A percentile compares a stretch with the other conserved stretches of the same genome.
These are phyloP conservation scores for Hartigia nigra DNA, from an alignment of 2,888 invertebrate genomes.

Conservation along the genomic window DNA sequence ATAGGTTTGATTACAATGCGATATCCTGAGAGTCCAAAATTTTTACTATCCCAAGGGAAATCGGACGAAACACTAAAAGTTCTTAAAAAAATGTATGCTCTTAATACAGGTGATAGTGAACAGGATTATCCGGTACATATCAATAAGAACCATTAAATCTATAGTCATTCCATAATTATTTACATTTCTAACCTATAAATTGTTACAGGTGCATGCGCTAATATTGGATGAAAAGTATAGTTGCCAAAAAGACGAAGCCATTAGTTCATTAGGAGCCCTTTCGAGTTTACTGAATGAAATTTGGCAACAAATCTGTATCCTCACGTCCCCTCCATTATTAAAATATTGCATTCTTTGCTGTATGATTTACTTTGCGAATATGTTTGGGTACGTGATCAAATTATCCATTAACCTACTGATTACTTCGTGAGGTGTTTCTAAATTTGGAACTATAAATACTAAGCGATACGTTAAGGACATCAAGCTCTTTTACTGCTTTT, in stretches of 20 bases:
- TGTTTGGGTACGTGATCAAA: conserved; percentile 71
- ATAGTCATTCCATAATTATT: not conserved
- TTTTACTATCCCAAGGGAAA: conserved; percentile 73
- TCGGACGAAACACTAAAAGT: conserved; percentile 72
- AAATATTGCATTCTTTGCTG: conserved; percentile 71
- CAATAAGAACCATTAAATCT: not conserved
- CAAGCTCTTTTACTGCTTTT: conserved; percentile 38
- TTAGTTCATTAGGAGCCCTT: conserved; percentile 20
- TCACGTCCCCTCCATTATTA: conserved; percentile 70
- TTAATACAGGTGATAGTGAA: conserved; percentile 67
- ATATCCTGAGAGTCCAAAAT: conserved; percentile 86
- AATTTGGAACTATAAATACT: not conserved
- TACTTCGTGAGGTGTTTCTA: not conserved
- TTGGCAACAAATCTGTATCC: conserved; percentile 69
- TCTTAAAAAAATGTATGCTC: conserved; percentile 72
- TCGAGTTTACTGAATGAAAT: conserved; percentile 67
- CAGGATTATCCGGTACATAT: conserved; percentile 69
- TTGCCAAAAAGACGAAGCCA: conserved; percentile 19
- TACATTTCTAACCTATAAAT: conserved; percentile 9
- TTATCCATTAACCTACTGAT: not conserved
- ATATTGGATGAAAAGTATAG: conserved; percentile 26
- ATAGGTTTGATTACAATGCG: conserved; percentile 70
- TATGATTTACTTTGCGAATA: conserved; percentile 74
- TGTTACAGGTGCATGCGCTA: conserved; percentile 37
- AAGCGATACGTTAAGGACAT: not conserved